Base-by-base conservation (phyloP, 1,140 invertebrate species). In the Brachionus asplanchnoidis region DNA sequence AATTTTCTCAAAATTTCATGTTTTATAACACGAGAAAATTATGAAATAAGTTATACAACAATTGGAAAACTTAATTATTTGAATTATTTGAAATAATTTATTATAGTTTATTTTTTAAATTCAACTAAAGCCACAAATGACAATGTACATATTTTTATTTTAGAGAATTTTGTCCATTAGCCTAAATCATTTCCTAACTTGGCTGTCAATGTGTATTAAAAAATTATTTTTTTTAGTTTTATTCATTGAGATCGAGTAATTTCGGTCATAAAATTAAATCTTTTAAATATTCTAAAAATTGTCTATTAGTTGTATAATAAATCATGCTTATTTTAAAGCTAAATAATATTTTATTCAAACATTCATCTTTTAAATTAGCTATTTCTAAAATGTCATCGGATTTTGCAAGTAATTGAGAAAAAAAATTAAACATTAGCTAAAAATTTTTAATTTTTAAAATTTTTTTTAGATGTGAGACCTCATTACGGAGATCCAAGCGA, bases 401-500 rank as follows among this genome's bases (percentile, higher is more conserved):
- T 82, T 82, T 82, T 68, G 79, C 79, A 9, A 82, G 79, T 82
- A 82, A 65, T 2, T 23, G 0, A 17, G 1, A 7, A 17, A n/a
- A 26, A 44, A 14, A 46, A n/a, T 56, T 20, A 23, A 36, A 28
- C 20, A 14, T 60, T 23, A 82, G 8, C 7, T 14, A 32, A n/a
- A 32, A 56, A 32, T 36, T 56, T 53, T 17, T n/a, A 79, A 28
- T 14, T 78, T 14, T n/a, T n/a, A n/a, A n/a, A 17, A 28, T 32
- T 60, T 60, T 79, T 28, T 60, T 79, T 42, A 84, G 80, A 68
- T 42, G 42, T 84, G 2, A 9, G 80, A 42, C n/a, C 36, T 53
- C 80, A 42, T 53, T 84, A 84, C 20, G 14, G 60, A 84, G 56
- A 84, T 36, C 80, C 80, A 8, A 36, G 40, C 53, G 80, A 84